Evolutionary conservation across 2,888 invertebrate genomes (phyloP).

Genomic region (Amphipyra tragopoginis): DNA sequence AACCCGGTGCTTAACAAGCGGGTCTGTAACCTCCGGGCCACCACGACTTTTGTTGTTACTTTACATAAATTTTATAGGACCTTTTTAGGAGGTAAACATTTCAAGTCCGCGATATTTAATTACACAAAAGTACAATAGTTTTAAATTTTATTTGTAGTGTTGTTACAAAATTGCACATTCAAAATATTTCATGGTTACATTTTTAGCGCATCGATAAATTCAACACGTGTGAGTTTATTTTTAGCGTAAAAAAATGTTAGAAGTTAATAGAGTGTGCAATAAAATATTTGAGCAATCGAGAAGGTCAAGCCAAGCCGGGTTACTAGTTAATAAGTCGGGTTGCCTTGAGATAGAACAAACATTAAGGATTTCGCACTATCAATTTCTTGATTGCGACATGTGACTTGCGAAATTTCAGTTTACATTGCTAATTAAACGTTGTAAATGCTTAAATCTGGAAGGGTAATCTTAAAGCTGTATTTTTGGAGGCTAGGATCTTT

Average conservation of each 20-base stretch:
- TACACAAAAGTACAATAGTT: too few species aligned
- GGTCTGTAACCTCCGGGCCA: too few species aligned
- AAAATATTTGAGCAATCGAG: conserved; percentile 36
- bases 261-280: conserved; percentile 52
- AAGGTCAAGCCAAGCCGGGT: conserved; percentile 30
- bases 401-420: conserved; percentile 22
- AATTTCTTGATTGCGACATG: conserved; percentile 26
- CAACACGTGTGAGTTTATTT: conserved; percentile 17
- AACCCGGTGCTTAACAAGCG: too few species aligned
- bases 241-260: conserved; percentile 10
- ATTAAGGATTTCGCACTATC: conserved; percentile 32
- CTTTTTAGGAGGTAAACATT: too few species aligned
- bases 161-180: conserved; percentile 12
- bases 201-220: conserved; percentile 11
- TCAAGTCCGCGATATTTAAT: too few species aligned
- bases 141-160: not conserved
- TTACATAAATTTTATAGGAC: too few species aligned
- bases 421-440: not conserved
- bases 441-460: too few species aligned
- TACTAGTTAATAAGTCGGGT: conserved; percentile 14
- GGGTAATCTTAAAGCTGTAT: too few species aligned
- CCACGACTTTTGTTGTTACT: too few species aligned
- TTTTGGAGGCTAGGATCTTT: too few species aligned
- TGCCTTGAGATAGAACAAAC: conserved; percentile 48
- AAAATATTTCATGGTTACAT: conserved; percentile 13